A percentile compares a stretch with the other conserved stretches of the same genome.
Conservation (phyloP, 2,888 invertebrate genomes). For the Flabesymbios commensalis region DNA sequence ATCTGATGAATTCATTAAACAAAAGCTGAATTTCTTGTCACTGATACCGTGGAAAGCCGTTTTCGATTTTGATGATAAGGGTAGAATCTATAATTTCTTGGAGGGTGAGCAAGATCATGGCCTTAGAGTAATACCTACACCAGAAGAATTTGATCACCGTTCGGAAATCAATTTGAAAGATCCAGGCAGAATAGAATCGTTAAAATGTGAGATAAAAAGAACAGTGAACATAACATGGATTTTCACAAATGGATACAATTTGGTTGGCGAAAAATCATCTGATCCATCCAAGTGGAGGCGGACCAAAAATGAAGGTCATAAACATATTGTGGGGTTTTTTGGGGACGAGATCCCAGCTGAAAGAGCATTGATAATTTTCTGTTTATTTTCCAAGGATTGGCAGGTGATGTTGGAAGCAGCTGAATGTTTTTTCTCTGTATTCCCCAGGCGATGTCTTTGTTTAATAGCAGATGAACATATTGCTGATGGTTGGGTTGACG, state of each 20-base stretch:
- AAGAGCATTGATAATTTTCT: constrained; percentile 39
- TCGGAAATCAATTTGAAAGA: background rate
- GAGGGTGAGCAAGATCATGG: constrained; percentile 9
- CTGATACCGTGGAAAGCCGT: constrained; percentile 4
- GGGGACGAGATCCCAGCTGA: constrained; percentile 33
- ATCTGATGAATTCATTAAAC: background rate
- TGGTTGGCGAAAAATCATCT: constrained; percentile 18
- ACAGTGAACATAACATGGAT: no score
- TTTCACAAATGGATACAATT: constrained; percentile 42
- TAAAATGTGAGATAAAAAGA: no score
- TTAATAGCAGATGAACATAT: constrained; percentile 36
- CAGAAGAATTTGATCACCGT: constrained; percentile 9
- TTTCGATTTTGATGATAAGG: constrained; percentile 23
- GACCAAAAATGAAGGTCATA: constrained; percentile 37
- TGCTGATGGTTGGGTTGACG: constrained; percentile 31
- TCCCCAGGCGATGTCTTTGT: constrained; percentile 40
- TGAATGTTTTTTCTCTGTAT: constrained; percentile 36
- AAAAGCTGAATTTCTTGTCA: background rate
- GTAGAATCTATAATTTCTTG: constrained; percentile 9
- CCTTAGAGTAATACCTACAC: constrained; percentile 4
- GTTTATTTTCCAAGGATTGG: constrained; percentile 38
- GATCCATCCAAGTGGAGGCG: constrained; percentile 36
- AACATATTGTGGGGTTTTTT: constrained; percentile 38
- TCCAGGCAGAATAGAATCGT: constrained; percentile 8
- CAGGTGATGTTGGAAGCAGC: constrained; percentile 38